These are phyloP conservation scores for Lutjanus argentimaculatus DNA, from an alignment of 2,797 vertebrate genomes.

Conservation along the genomic window DNA sequence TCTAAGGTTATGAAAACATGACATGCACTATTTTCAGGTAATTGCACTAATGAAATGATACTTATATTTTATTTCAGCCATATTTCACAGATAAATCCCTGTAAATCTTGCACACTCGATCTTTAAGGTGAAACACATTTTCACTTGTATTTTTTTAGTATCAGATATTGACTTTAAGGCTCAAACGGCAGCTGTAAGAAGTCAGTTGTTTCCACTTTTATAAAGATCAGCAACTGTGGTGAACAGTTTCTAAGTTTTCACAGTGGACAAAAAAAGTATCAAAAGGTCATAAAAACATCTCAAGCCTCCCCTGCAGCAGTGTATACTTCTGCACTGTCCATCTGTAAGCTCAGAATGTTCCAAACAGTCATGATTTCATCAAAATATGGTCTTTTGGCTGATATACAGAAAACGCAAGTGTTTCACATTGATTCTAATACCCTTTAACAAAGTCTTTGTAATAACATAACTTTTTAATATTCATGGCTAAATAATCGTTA, in stretches of 20 bases:
- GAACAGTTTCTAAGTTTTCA: slow-evolving; percentile 24
- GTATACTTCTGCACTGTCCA: background rate
- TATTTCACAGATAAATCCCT: too few relatives aligned
- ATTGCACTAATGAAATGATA: too few relatives aligned
- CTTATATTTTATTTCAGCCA: too few relatives aligned
- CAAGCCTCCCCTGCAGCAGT: slow-evolving; percentile 26
- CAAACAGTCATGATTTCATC: slow-evolving; percentile 1
- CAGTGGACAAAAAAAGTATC: background rate
- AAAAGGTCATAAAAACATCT: slow-evolving; percentile 47
- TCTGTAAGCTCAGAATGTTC: slow-evolving; percentile 9
- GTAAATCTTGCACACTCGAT: too few relatives aligned
- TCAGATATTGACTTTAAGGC: background rate
- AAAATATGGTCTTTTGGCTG: background rate
- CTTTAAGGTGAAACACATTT: too few relatives aligned
- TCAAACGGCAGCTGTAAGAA: background rate
- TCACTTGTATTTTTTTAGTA: background rate
- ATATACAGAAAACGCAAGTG: background rate
- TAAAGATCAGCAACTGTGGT: background rate
- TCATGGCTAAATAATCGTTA: slow-evolving; percentile 12
- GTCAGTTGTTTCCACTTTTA: background rate
- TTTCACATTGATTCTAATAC: slow-evolving; percentile 1
- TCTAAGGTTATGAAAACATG: too few relatives aligned
- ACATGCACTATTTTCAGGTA: too few relatives aligned
- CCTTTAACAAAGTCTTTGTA: background rate
- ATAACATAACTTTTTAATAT: slow-evolving; percentile 14